Percentiles rank a stretch among this genome's conserved stretches.
Conservation (phyloP, 2,113 vertebrate genomes). For the Ceyx melanurus region DNA sequence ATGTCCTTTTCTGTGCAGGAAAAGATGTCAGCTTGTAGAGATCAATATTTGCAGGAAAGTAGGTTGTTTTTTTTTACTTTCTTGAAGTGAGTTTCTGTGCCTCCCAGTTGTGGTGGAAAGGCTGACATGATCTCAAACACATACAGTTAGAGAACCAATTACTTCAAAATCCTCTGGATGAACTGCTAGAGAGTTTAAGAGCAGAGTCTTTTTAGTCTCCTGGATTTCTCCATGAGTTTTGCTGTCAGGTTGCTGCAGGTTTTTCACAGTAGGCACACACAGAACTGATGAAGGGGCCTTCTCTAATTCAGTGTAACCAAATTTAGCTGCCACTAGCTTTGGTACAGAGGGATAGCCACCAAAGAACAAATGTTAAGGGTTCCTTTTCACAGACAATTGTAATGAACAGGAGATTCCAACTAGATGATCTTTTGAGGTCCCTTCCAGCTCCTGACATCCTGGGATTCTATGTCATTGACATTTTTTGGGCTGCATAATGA, state of each 20-base stretch:
- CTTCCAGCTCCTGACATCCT: no score
- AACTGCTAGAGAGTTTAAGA: neutral
- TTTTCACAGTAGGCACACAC: neutral
- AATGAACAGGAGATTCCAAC: no score
- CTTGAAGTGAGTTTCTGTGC: neutral
- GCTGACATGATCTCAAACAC: neutral
- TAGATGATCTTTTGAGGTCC: no score
- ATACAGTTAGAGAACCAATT: neutral
- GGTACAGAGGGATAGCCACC: neutral
- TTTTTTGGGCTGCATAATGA: neutral
- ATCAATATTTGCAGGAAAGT: neutral
- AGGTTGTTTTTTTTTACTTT: neutral
- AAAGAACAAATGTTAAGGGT: neutral
- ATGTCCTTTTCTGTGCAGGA: neutral
- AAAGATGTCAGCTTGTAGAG: neutral
- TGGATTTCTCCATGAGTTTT: neutral
- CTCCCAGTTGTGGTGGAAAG: neutral
- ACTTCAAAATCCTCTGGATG: rapidly evolving
- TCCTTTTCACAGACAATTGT: neutral
- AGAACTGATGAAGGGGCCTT: neutral
- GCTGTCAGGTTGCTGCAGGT: neutral
- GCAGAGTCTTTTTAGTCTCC: neutral
- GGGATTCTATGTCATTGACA: neutral
- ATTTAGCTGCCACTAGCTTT: neutral
- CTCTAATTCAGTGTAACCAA: neutral